Base-by-base conservation (phyloP, 92 coral and sea anemone genomes). In the Pocillopora grandis region DNA sequence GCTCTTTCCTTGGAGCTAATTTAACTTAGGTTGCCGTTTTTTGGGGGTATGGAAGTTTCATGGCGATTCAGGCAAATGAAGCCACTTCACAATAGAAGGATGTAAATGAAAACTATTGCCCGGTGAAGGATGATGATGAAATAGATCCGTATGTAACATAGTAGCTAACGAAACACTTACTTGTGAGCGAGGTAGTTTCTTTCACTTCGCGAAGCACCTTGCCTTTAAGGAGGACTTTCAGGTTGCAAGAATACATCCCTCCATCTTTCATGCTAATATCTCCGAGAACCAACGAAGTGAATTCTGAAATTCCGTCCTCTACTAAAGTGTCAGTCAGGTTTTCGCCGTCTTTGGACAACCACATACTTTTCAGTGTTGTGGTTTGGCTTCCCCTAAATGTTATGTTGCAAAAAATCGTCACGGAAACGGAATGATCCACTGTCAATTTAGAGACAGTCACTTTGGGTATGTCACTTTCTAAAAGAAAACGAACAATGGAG, bases 401-500 rank as follows among this genome's bases (percentile, higher is more conserved):
- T 33, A 90, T 5, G 56, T 87, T 90, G 74, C 93, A 90, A 13
- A 8, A 19, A n/a, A 87, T 59, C 42, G 72, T 19, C 52, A 76
- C 77, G 33, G 42, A 21, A 18, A 78, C 84, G 5, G 78, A 87
- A 58, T 80, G 76, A 56, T 84, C 80, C 48, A 79, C 52, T 5
- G 55, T 67, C 42, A 69, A 72, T 73, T 58, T 58, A 42, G 86
- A 62, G 31, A 87, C 88, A 58, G 58, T 12, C 15, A 90, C 79
- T 16, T 75, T 65, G 14, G 93, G 93, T 9, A 87, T 77, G 27
- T 88, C 88, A 0, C 67, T 18, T 10, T 57, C 93, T 90, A 27
- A 27, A 66, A 84, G 13, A 36, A 31, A 58, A 16, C 14, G 31
- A 68, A 48, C 35, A 78, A 65, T 36, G 8, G 27, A 14, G 14